Evolutionary conservation across 2,797 vertebrate species (phyloP).

Genomic region (Bucorvus abyssinicus): DNA sequence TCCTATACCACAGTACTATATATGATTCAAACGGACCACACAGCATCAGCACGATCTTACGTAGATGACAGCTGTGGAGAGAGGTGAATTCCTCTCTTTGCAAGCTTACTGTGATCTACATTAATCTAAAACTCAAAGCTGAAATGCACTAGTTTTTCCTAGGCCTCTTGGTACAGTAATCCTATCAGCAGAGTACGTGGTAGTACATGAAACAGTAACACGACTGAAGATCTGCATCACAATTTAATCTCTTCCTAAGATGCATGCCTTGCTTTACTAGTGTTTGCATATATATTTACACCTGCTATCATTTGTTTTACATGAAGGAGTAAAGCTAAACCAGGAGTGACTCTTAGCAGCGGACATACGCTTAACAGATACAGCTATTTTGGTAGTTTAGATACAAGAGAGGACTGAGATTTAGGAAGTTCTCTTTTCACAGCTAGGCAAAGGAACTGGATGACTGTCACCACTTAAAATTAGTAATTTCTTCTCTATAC

Average conservation of each 20-base stretch:
- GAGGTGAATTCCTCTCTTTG: background rate
- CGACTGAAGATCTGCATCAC: background rate
- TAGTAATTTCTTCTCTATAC: background rate
- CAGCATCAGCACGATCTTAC: background rate
- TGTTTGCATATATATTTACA: background rate
- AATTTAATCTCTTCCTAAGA: background rate
- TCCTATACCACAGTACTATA: accelerated
- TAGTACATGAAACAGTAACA: background rate
- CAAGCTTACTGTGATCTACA: background rate
- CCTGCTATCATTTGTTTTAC: background rate
- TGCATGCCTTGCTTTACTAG: background rate
- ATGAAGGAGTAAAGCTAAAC: background rate
- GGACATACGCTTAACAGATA: background rate
- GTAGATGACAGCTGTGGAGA: background rate
- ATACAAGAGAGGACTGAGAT: background rate
- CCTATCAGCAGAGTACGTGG: background rate
- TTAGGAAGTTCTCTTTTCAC: background rate
- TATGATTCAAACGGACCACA: background rate
- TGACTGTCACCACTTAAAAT: background rate
- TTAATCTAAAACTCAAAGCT: background rate
- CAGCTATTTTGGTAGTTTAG: background rate
- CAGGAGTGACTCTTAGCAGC: background rate
- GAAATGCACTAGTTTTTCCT: background rate
- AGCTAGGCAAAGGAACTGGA: background rate
- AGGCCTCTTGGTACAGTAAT: background rate